Evolutionary conservation across 2,888 invertebrate genomes (phyloP), one percentile per base, ranked within the genome.

Genomic region (Halocaridina rubra): DNA sequence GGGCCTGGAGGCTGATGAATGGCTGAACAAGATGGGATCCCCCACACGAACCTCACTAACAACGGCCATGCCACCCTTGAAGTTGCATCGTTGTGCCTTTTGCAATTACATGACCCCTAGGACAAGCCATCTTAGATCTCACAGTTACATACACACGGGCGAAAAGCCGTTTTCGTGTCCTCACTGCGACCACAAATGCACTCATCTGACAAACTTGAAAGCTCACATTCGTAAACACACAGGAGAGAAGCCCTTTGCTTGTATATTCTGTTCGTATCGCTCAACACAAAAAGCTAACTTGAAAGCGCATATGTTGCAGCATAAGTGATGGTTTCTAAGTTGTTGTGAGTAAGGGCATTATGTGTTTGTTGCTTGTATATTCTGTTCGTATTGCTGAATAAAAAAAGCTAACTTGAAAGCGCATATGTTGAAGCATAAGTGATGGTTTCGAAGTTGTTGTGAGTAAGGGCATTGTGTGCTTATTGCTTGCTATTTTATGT

Each of bases 81-180:
- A 46, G 16, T 13, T 46, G 10, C 46, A 46, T 16, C 46, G 16
- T 10, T 46, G 46, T 46, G 10, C 46, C 16, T 46, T 13, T 46
- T 46, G 46, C 46, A 13, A 10, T 46, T 46, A 46, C 16, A 46
- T 10, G 16, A 46, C 46, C 16, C 46, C 10, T 46, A 46, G 16
- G 16, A 13, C 46, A 13, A 46, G 46, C 16, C 46, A 46, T 46
- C 46, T 46, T 13, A 10, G 46, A 46, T 13, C 46, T 46, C 46
- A 46, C 16, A 46, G 16, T 16, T 46, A 13, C 46, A 46, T 46
- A 13, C 46, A 46, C 16, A 82, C 82, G 8, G 82, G 82, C 29
- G 82, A 82, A 57, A 82, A 82, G 39, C 82, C 82, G 32, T 82
- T 64, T 57, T 71, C 77, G n/a, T 82, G 82, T 59, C 82, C 82